Percentiles rank a stretch among this genome's conserved stretches.
phyloP scores from a whole-genome alignment of 2,888 invertebrate species.

The Ophion costatus region DNA sequence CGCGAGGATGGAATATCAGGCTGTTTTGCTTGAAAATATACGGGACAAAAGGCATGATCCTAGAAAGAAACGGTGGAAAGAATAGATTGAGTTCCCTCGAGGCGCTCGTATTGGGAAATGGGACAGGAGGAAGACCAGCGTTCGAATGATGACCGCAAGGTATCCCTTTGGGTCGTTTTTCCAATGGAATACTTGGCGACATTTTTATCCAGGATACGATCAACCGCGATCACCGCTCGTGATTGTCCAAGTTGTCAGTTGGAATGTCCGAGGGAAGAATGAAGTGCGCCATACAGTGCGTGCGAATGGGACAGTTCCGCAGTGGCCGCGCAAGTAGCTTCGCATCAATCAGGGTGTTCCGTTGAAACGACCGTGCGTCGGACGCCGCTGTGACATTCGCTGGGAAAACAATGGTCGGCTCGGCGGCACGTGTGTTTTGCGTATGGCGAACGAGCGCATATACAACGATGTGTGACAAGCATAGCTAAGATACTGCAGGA shows the following conservation, averaged over 20 bases:
- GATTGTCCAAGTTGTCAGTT: neutral
- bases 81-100: neutral
- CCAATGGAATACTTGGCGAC: neutral
- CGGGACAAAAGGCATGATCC: too few relatives aligned
- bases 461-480: slow-evolving; percentile 47
- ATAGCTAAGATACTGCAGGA: slow-evolving; percentile 32
- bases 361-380: neutral
- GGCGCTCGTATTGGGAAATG: neutral
- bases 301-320: slow-evolving; percentile 5
- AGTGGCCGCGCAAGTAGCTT: slow-evolving; percentile 13
- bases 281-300: slow-evolving; percentile 18
- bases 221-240: neutral
- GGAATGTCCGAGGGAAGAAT: neutral
- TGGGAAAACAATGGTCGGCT: slow-evolving; percentile 47
- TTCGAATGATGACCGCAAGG: neutral
- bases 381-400: slow-evolving; percentile 21
- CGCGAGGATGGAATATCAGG: slow-evolving; percentile 14
- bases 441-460: slow-evolving; percentile 31
- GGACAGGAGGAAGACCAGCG: neutral
- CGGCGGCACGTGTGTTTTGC: slow-evolving; percentile 58
- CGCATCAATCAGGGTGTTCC: slow-evolving; percentile 46
- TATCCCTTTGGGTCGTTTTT: neutral
- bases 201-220: neutral
- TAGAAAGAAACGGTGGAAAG: neutral
- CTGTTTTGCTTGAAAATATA: too few relatives aligned